Evolutionary conservation across 2,888 invertebrate genomes (phyloP).

Genomic region (Galerucella nymphaeae): DNA sequence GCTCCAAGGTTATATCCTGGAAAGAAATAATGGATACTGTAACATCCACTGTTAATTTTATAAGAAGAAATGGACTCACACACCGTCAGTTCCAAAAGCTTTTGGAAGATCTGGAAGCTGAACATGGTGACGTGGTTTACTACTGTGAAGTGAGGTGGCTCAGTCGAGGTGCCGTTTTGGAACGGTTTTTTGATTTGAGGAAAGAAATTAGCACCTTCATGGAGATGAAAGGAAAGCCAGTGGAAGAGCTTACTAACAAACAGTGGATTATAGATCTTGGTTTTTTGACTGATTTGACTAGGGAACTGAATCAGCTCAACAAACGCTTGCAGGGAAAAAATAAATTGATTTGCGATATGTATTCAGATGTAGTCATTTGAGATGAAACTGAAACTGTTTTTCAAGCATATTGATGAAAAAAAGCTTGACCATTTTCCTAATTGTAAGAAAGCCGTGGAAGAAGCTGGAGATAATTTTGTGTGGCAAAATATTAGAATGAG

Average conservation of each 20-base stretch:
- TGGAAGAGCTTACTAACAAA: neutral
- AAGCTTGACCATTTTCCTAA: slow-evolving; percentile 22
- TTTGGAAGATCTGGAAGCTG: too few relatives aligned
- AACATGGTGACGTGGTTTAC: slow-evolving; percentile 44
- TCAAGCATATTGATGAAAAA: slow-evolving; percentile 14
- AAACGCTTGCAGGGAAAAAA: slow-evolving; percentile 25
- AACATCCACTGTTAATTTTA: too few relatives aligned
- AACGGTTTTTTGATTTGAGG: slow-evolving; percentile 40
- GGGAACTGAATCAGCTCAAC: slow-evolving; percentile 30
- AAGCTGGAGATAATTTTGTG: slow-evolving; percentile 8
- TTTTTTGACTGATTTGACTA: slow-evolving; percentile 27
- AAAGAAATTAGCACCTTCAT: slow-evolving; percentile 44
- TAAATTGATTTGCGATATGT: slow-evolving; percentile 15
- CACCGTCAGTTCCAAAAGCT: too few relatives aligned
- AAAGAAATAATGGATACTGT: too few relatives aligned
- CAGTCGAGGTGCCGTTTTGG: slow-evolving; percentile 42
- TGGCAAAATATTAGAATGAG: slow-evolving; percentile 10
- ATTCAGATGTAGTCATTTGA: slow-evolving; percentile 7
- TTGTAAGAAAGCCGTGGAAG: slow-evolving; percentile 4
- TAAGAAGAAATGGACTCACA: too few relatives aligned
- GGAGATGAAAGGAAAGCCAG: slow-evolving; percentile 21
- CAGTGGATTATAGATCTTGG: neutral
- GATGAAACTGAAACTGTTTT: slow-evolving; percentile 17
- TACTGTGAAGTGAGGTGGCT: slow-evolving; percentile 45
- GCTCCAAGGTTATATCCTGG: neutral